These are phyloP conservation scores for Acleris emargana DNA, from an alignment of 2,888 invertebrate species.

Conservation along the genomic window DNA sequence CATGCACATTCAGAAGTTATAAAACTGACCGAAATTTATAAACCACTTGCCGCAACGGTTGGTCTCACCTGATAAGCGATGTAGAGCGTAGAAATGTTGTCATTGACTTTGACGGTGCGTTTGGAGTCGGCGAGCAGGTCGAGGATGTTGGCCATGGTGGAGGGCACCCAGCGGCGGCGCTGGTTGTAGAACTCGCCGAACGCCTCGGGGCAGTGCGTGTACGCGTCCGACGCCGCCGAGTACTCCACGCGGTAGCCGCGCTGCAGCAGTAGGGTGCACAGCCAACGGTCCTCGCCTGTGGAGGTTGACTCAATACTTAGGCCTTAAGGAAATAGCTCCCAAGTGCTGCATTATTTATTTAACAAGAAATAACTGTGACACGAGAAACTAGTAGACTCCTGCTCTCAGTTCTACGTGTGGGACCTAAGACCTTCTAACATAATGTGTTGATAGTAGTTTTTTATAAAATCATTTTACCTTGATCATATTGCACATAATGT, in stretches of 20 bases:
- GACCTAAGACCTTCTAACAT: too few relatives aligned
- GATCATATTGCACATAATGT: conserved; percentile 96
- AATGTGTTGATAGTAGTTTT: not conserved
- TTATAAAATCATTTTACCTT: conserved; percentile 81
- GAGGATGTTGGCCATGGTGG: conserved; percentile 97
- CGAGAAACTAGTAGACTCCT: too few relatives aligned
- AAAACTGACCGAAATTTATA: too few relatives aligned
- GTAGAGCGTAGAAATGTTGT: conserved; percentile 93
- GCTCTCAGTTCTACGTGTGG: too few relatives aligned
- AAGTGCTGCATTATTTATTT: too few relatives aligned
- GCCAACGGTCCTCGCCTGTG: conserved; percentile 96
- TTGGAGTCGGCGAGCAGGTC: conserved; percentile 92
- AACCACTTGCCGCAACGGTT: too few relatives aligned
- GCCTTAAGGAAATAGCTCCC: too few relatives aligned
- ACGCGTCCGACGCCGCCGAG: conserved; percentile 97
- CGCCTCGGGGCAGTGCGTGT: conserved; percentile 96
- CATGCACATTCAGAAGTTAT: too few relatives aligned
- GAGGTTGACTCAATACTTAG: not conserved
- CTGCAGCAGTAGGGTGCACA: conserved; percentile 95
- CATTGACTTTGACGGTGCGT: conserved; percentile 91
- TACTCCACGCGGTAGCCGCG: conserved; percentile 96
- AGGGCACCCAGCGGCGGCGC: conserved; percentile 97
- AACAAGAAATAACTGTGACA: too few relatives aligned
- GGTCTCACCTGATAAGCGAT: conserved; percentile 85
- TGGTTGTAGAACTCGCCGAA: conserved; percentile 98